Evolutionary conservation across 2,797 vertebrate species (phyloP).

Genomic region (Margarornis squamiger): DNA sequence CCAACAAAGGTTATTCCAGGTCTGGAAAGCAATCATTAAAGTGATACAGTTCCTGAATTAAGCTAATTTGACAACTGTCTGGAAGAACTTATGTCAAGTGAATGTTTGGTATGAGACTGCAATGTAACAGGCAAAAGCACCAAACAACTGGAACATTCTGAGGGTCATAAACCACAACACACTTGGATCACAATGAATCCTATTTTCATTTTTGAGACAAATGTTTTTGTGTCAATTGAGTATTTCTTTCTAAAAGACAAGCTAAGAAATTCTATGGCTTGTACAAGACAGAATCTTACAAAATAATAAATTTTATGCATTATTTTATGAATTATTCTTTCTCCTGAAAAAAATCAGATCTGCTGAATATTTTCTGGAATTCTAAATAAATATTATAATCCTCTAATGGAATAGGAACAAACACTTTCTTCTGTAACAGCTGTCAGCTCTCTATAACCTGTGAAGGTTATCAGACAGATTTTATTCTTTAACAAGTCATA

Average conservation of each 20-base stretch:
- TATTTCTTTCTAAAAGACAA: not conserved
- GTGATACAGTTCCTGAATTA: not conserved
- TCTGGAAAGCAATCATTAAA: not conserved
- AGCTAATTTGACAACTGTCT: not conserved
- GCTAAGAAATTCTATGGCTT: not conserved
- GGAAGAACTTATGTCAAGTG: not conserved
- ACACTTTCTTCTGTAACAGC: not conserved
- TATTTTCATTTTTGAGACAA: not conserved
- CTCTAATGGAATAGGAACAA: not conserved
- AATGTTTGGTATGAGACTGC: not conserved
- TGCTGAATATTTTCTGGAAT: not conserved
- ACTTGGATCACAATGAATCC: not conserved
- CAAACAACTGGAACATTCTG: not conserved
- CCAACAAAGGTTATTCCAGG: not conserved
- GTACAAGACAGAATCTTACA: not conserved
- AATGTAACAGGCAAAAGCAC: not conserved
- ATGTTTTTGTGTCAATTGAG: not conserved
- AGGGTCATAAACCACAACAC: not conserved
- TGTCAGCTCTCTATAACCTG: not conserved
- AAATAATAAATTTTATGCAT: not conserved
- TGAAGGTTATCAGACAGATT: not conserved
- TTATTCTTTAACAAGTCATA: not conserved
- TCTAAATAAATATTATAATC: constrained; percentile 8
- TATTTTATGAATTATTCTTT: not conserved
- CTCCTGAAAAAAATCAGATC: not conserved